These are phyloP conservation scores for Dromiciops gliroides DNA, from an alignment of 2,113 vertebrate genomes.

Conservation along the genomic window DNA sequence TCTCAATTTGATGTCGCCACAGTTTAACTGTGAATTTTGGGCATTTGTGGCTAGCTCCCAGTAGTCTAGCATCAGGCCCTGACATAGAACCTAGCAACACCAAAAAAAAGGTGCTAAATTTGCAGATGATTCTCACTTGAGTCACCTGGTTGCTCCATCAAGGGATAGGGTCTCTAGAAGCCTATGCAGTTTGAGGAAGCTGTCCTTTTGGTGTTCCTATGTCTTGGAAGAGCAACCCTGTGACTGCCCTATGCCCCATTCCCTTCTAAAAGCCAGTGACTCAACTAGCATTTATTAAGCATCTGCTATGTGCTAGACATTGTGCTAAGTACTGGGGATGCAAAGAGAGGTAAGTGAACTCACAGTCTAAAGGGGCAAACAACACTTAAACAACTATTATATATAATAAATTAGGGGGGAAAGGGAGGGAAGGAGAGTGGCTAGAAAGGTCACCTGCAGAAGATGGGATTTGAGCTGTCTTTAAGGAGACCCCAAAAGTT, in stretches of 20 bases:
- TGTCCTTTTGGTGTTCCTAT: not conserved
- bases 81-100: not conserved
- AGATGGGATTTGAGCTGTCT: not conserved
- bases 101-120: not conserved
- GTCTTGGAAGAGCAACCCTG: not conserved
- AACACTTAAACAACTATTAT: not conserved
- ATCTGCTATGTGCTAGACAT: not conserved
- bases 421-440: not conserved
- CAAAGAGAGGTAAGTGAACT: not conserved
- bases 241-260: not conserved
- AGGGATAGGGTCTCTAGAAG: not conserved
- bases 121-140: no score
- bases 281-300: not conserved
- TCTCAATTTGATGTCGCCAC: not conserved
- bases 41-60: not conserved
- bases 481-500: not conserved
- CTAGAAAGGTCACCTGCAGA: not conserved
- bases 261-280: not conserved
- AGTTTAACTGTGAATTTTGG: not conserved
- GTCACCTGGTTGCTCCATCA: not conserved
- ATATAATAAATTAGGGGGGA: not conserved
- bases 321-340: not conserved
- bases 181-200: not conserved
- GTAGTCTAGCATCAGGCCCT: not conserved
- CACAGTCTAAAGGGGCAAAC: not conserved